Percentiles rank a stretch among this genome's conserved stretches.
These are phyloP conservation scores for Malachius bipustulatus DNA, from an alignment of 2,888 invertebrate species.

Conservation along the genomic window DNA sequence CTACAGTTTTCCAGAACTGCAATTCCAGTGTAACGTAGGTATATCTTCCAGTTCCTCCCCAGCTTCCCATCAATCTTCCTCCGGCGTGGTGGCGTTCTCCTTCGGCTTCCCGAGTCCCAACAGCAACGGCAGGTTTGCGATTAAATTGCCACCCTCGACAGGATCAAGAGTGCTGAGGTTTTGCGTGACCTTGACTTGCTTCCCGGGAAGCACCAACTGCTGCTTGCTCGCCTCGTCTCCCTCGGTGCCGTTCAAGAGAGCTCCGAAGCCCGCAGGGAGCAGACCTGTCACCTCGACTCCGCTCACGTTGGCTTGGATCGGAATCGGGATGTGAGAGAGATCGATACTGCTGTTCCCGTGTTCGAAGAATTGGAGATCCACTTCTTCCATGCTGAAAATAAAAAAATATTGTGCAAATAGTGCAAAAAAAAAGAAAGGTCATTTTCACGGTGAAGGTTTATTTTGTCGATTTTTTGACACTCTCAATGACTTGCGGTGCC, in stretches of 20 bases:
- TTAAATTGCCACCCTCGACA: conserved; percentile 23
- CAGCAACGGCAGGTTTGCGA: conserved; percentile 23
- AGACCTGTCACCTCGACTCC: conserved; percentile 43
- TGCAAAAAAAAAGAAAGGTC: conserved; percentile 6
- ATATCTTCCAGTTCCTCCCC: no score
- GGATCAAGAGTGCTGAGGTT: conserved; percentile 29
- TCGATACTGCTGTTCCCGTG: conserved; percentile 41
- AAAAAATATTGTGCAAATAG: conserved; percentile 9
- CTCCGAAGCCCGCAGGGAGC: conserved; percentile 38
- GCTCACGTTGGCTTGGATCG: conserved; percentile 43
- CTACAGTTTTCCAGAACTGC: no score
- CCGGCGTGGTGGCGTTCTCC: no score
- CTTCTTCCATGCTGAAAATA: conserved; percentile 39
- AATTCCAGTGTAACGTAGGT: no score
- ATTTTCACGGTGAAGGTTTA: no score
- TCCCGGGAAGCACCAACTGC: conserved; percentile 26
- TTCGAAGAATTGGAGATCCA: conserved; percentile 44
- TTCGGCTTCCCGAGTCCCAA: no score
- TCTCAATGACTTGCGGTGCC: no score
- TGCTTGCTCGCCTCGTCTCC: conserved; percentile 17
- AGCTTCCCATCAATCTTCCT: no score
- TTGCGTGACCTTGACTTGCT: conserved; percentile 28
- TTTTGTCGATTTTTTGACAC: no score
- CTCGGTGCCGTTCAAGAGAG: conserved; percentile 21
- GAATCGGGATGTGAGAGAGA: conserved; percentile 42